Evolutionary conservation across 1,140 invertebrate species (phyloP).

Genomic region (Ips nitidus): DNA sequence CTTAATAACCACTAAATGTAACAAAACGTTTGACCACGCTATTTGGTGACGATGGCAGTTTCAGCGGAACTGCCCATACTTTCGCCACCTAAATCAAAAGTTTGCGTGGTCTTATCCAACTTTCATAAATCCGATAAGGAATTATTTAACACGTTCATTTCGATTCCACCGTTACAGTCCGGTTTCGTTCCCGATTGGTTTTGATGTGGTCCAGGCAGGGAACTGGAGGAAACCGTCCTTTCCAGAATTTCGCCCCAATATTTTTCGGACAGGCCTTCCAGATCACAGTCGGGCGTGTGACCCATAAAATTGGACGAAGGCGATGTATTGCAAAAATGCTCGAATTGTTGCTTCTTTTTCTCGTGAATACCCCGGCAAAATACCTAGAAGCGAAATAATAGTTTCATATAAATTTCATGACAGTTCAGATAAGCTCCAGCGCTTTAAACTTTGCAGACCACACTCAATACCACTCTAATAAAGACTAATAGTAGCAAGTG

Average conservation of each 20-base stretch:
- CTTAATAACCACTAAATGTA: background rate
- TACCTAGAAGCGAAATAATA: constrained; percentile 40
- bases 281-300: constrained; percentile 55
- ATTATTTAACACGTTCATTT: constrained; percentile 45
- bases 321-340: constrained; percentile 42
- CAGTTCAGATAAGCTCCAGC: background rate
- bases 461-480: too few species aligned
- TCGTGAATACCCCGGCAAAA: constrained; percentile 42
- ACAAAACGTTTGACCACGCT: constrained; percentile 24
- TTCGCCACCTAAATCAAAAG: constrained; percentile 43
- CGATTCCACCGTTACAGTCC: constrained; percentile 48
- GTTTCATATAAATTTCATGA: background rate
- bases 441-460: too few species aligned
- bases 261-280: constrained; percentile 72
- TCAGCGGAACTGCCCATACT: constrained; percentile 49
- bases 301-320: constrained; percentile 37
- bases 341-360: constrained; percentile 34
- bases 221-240: constrained; percentile 68
- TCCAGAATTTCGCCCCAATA: constrained; percentile 77
- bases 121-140: constrained; percentile 51
- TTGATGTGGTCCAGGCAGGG: constrained; percentile 63
- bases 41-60: constrained; percentile 46
- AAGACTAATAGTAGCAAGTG: too few species aligned
- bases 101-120: constrained; percentile 51
- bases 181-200: constrained; percentile 41